Evolutionary conservation across 2,113 vertebrate genomes (phyloP), one percentile per base, ranked within the genome.

Genomic region (Nothocercus julius): DNA sequence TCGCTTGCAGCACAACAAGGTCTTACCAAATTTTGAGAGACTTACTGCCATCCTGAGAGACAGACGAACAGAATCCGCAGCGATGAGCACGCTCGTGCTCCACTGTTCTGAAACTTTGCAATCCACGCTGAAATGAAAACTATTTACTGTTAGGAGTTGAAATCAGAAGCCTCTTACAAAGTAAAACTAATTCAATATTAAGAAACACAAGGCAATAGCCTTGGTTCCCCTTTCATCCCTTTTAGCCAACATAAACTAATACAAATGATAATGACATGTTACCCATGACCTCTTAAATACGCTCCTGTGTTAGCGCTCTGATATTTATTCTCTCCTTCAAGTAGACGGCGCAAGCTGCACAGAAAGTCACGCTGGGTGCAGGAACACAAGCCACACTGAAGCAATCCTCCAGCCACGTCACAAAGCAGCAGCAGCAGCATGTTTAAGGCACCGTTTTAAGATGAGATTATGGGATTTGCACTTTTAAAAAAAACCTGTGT

Each of bases 271-370:
- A 95, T 36, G 82, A 90, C 91, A 54, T 0, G 70, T 56, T 78
- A 69, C 91, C 89, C 63, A 0, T 10, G 89, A 93, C 91, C 91
- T 87, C 92, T 82, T 63, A 63, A 84, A 61, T 8, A 44, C 0
- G 12, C 81, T 77, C 47, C 91, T 9, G 0, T n/a, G 53, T 38
- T 62, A n/a, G 75, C 64, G 40, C 17, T 1, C 44, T 20, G 53
- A 62, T 76, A 85, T 91, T 96, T 97, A 96, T 97, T 93, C 94
- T 96, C 92, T n/a, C 92, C 94, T 92, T 82, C 85, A 87, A 96
- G 90, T 51, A 92, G 94, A 83, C 70, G 90, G 89, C 92, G 94
- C 89, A 45, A 76, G 93, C 84, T 72, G 94, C 97, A 94, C 30
- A 45, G 76, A 96, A 90, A 92, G 94, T 47, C 92, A 44, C 82